These are phyloP conservation scores for Zaprionus gabonicus DNA, from an alignment of 1,140 invertebrate genomes.

Conservation along the genomic window DNA sequence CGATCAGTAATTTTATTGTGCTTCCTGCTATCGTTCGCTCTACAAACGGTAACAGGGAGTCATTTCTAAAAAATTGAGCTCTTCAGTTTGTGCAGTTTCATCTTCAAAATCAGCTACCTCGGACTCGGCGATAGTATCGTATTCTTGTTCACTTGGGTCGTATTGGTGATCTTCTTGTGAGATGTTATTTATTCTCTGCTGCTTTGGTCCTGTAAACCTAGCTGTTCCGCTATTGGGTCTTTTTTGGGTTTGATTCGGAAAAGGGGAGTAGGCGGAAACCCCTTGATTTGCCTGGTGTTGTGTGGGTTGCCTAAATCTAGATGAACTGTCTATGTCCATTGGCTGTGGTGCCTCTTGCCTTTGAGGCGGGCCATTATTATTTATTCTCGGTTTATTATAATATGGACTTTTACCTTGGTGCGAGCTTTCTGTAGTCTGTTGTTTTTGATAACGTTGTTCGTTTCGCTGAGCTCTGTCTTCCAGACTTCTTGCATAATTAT, in stretches of 20 bases:
- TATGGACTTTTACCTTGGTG: neutral
- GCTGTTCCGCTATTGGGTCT: constrained; percentile 4
- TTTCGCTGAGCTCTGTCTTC: constrained; percentile 21
- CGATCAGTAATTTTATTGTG: constrained; percentile 3
- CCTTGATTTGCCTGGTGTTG: neutral
- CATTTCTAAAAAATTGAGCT: neutral
- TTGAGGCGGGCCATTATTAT: neutral
- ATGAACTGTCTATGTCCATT: neutral
- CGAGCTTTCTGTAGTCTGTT: neutral
- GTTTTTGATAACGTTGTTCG: neutral
- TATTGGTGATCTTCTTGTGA: constrained; percentile 7
- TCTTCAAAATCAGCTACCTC: neutral
- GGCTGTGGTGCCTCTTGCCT: neutral
- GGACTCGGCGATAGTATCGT: neutral
- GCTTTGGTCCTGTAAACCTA: constrained; percentile 11
- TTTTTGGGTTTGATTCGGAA: neutral
- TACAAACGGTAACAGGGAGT: constrained; percentile 3
- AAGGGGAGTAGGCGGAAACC: neutral
- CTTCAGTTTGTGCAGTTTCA: neutral
- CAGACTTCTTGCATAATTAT: constrained; percentile 31
- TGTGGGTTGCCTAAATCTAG: neutral
- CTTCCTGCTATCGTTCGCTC: neutral
- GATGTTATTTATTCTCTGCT: constrained; percentile 6
- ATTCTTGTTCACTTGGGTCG: neutral
- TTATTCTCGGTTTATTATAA: neutral